phyloP scores from a whole-genome alignment of 1,140 invertebrate species.

The Aphaenogaster floridana region DNA sequence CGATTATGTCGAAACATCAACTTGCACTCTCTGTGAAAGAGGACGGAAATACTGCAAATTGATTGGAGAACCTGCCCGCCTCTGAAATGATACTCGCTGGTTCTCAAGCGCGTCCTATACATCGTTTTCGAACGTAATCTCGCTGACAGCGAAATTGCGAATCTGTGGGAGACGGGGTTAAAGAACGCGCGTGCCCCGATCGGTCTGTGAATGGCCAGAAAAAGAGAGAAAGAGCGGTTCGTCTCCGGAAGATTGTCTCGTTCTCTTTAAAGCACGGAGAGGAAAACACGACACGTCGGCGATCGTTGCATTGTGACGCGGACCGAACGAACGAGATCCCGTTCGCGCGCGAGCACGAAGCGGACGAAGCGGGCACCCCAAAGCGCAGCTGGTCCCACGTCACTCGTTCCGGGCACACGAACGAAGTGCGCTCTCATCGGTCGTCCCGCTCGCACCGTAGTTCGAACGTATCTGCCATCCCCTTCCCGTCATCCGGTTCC shows the following conservation, averaged over 20 bases:
- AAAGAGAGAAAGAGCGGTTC: background rate
- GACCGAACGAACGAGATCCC: constrained; percentile 73
- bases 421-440: constrained; percentile 67
- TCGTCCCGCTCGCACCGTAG: constrained; percentile 45
- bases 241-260: constrained; percentile 21
- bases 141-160: constrained; percentile 34
- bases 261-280: constrained; percentile 72
- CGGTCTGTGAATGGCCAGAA: constrained; percentile 50
- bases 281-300: constrained; percentile 53
- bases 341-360: constrained; percentile 62
- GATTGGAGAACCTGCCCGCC: background rate
- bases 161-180: constrained; percentile 49
- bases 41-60: background rate
- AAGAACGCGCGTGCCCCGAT: constrained; percentile 44
- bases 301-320: constrained; percentile 72
- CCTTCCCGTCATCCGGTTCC: background rate
- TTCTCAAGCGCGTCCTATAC: background rate
- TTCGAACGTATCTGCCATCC: constrained; percentile 25
- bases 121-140: constrained; percentile 2
- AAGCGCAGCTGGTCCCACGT: constrained; percentile 73
- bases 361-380: constrained; percentile 63
- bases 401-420: constrained; percentile 76
- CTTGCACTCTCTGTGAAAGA: background rate
- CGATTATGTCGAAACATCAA: constrained; percentile 17
- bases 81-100: background rate